These are phyloP conservation scores for Petrocephalus microphthalmus DNA, from an alignment of 2,113 vertebrate genomes.

Conservation along the genomic window DNA sequence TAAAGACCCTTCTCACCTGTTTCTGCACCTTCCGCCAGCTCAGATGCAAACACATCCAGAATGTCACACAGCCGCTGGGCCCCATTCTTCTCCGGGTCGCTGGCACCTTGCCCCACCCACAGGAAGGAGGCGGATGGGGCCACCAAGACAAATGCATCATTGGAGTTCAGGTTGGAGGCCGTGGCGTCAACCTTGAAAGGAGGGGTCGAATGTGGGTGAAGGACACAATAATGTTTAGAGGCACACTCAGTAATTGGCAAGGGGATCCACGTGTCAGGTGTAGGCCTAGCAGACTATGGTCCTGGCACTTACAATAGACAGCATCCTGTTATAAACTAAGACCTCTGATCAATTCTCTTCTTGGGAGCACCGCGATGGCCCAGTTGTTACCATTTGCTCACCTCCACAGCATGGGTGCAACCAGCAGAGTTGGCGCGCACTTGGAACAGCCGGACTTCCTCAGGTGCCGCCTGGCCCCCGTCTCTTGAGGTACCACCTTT, in stretches of 20 bases:
- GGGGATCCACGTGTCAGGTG: background rate
- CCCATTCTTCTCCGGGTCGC: constrained; percentile 58
- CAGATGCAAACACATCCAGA: constrained; percentile 57
- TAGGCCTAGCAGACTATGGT: background rate
- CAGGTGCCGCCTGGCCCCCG: constrained; percentile 59
- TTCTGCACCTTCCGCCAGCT: constrained; percentile 73
- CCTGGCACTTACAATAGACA: background rate
- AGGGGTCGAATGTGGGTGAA: background rate
- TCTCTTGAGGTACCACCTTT: constrained; percentile 79
- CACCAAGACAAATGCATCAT: constrained; percentile 75
- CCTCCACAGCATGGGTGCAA: constrained; percentile 75
- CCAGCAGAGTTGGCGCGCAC: constrained; percentile 73
- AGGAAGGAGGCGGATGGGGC: constrained; percentile 64
- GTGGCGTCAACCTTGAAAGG: constrained; percentile 59
- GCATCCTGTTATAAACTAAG: background rate
- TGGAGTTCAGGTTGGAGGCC: constrained; percentile 77
- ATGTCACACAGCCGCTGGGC: constrained; percentile 63
- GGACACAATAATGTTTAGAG: background rate
- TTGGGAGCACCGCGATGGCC: background rate
- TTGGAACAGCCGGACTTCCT: constrained; percentile 74
- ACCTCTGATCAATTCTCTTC: background rate
- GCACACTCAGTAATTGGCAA: background rate
- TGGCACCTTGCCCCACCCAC: constrained; percentile 75
- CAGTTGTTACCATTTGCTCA: constrained; percentile 35
- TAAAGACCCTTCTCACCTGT: constrained; percentile 58